Evolutionary conservation across 2,888 invertebrate species (phyloP).

Genomic region (Pseudoips prasinana): DNA sequence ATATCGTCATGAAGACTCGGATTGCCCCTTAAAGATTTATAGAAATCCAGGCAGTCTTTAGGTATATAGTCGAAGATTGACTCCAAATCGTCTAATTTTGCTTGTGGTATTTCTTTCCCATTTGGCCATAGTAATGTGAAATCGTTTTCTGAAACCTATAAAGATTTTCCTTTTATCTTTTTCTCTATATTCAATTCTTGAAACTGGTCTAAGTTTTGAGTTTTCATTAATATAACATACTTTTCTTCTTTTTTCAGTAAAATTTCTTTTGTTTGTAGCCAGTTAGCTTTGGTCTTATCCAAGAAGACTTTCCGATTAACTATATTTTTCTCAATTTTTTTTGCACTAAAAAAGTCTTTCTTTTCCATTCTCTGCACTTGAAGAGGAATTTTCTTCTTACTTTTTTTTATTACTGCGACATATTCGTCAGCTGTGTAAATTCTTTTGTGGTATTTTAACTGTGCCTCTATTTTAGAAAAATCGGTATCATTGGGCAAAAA

Average conservation of each 20-base stretch:
- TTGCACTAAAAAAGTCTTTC: constrained; percentile 6
- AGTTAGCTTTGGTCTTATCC: constrained; percentile 11
- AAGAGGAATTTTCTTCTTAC: constrained; percentile 12
- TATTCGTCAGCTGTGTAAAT: constrained; percentile 12
- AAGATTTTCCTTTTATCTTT: constrained; percentile 15
- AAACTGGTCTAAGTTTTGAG: constrained; percentile 3
- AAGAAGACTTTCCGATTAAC: constrained; percentile 9
- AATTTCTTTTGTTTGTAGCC: constrained; percentile 16
- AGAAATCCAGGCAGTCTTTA: constrained; percentile 15
- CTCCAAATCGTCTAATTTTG: constrained; percentile 13
- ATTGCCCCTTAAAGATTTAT: constrained; percentile 12
- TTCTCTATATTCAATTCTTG: constrained; percentile 13
- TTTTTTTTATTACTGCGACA: constrained; percentile 5
- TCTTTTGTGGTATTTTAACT: constrained; percentile 9
- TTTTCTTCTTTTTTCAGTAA: constrained; percentile 10
- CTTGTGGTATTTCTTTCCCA: no score
- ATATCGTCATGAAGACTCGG: constrained; percentile 8
- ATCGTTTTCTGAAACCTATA: constrained; percentile 10
- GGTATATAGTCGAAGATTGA: constrained; percentile 17
- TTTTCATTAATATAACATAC: constrained; percentile 15
- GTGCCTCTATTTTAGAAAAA: constrained; percentile 6
- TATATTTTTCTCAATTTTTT: constrained; percentile 7
- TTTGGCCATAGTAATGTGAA: constrained; percentile 17
- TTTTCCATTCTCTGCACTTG: constrained; percentile 13
- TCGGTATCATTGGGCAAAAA: constrained; percentile 10